Base-by-base conservation (phyloP, 2,888 invertebrate genomes). In the Neoascia interrupta region DNA sequence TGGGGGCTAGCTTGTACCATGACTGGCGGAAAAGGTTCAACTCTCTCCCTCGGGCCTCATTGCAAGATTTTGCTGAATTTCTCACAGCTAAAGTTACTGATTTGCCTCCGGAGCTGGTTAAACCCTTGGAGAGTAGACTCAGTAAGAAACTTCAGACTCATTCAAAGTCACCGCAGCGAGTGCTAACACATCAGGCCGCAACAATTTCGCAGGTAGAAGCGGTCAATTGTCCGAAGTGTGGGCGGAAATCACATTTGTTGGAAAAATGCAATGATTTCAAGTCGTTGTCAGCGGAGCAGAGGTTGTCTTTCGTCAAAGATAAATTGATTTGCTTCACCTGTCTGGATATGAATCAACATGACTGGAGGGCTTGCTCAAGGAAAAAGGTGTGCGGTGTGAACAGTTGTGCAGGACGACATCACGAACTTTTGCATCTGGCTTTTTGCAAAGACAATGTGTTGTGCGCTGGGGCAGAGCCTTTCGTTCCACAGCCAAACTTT, bases 351-450 rank as follows among this genome's bases (percentile, higher is more conserved):
- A 18, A 18, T 8, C 47, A 47, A 10, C 51, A 63, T 16, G 49
- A 16, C 21, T 63, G 63, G 47, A 19, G 23, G 23, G 4, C 18
- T 6, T 51, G 18, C 13, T 1, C 28, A 6, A 58, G 41, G 13
- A 39, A 58, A 13, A 31, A n/a, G 36, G 13, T 21, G 8, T 68
- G 49, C 15, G 19, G 56, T 31, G 2, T 41, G 1, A 18, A 19
- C 2, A 36, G 64, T 2, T 60, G 60, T 19, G 16, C 34, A n/a
- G 26, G 28, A 15, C 16, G 26, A 6, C 63, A 63, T 13, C 51
- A 60, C n/a, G 26, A 1, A 3, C 5, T 47, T 3, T 18, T 47
- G 11, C 61, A 61, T 13, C 37, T 21, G 21, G 2, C 8, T 28
- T 15, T 11, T 3, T 26, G 16, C n/a, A 15, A 11, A 13, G 36